These are phyloP conservation scores for Lamproptera curius DNA, from an alignment of 2,888 invertebrate species.

Conservation along the genomic window DNA sequence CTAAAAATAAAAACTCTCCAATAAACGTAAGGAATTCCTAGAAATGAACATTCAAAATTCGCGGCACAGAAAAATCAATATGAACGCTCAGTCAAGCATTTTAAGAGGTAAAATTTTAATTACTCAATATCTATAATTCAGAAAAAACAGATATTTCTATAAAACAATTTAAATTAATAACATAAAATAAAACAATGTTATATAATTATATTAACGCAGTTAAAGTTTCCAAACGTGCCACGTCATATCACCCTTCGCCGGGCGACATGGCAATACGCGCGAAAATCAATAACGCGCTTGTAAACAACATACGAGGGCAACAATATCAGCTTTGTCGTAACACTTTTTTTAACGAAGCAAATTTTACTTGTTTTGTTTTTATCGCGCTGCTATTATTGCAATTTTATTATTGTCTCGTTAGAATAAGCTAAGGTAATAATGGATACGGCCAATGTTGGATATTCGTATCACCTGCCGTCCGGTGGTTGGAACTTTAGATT, in stretches of 20 bases:
- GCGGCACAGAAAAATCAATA: too few relatives aligned
- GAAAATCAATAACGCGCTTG: slow-evolving; percentile 72
- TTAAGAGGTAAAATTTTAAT: too few relatives aligned
- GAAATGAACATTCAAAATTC: too few relatives aligned
- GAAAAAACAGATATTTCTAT: too few relatives aligned
- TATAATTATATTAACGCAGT: too few relatives aligned
- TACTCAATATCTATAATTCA: too few relatives aligned
- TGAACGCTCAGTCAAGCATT: too few relatives aligned
- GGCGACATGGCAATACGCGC: slow-evolving; percentile 29
- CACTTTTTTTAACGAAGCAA: slow-evolving; percentile 42
- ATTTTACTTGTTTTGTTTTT: slow-evolving; percentile 50
- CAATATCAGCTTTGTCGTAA: slow-evolving; percentile 37
- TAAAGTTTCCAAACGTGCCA: slow-evolving; percentile 20
- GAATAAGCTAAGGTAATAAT: slow-evolving; percentile 39
- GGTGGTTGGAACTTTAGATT: slow-evolving; percentile 87
- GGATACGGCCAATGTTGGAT: slow-evolving; percentile 84
- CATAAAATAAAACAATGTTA: too few relatives aligned
- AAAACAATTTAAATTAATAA: too few relatives aligned
- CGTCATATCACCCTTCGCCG: slow-evolving; percentile 27
- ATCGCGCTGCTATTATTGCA: slow-evolving; percentile 29
- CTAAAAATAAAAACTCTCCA: too few relatives aligned
- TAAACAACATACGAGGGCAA: slow-evolving; percentile 68
- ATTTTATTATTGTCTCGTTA: slow-evolving; percentile 24
- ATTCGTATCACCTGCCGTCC: slow-evolving; percentile 89
- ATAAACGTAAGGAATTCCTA: too few relatives aligned